A percentile compares a stretch with the other conserved stretches of the same genome.
phyloP scores from a whole-genome alignment of 2,797 vertebrate species.

The Pseudocheirus occidentalis region DNA sequence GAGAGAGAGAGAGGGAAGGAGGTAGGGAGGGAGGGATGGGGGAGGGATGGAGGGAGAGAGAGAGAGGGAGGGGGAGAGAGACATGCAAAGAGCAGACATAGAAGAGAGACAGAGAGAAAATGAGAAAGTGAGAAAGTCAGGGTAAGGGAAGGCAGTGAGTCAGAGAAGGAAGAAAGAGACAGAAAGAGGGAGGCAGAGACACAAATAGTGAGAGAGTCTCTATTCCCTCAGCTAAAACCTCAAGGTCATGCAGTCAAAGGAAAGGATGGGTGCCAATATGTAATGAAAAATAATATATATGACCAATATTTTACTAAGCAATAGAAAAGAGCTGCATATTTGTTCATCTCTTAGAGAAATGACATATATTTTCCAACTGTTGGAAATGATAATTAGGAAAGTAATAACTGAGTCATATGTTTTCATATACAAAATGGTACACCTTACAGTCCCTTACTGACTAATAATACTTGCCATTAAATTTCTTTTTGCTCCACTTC shows the following conservation, averaged over 20 bases:
- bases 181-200: background rate
- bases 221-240: background rate
- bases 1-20: too few species aligned
- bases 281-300: background rate
- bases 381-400: background rate
- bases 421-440: background rate
- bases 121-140: background rate
- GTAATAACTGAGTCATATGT: background rate
- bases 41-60: too few species aligned
- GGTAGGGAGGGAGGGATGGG: too few species aligned
- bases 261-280: background rate
- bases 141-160: background rate
- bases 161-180: background rate
- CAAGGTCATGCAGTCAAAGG: background rate
- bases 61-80: too few species aligned
- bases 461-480: conserved; percentile 34
- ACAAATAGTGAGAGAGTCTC: background rate
- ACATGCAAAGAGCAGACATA: too few species aligned
- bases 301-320: background rate
- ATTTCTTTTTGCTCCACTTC: background rate
- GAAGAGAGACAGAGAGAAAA: too few species aligned
- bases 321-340: background rate
- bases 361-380: conserved; percentile 11
- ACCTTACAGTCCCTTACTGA: background rate
- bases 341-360: conserved; percentile 9